These are phyloP conservation scores for Heliconius melpomene DNA, from an alignment of 1,140 invertebrate genomes.

Conservation along the genomic window DNA sequence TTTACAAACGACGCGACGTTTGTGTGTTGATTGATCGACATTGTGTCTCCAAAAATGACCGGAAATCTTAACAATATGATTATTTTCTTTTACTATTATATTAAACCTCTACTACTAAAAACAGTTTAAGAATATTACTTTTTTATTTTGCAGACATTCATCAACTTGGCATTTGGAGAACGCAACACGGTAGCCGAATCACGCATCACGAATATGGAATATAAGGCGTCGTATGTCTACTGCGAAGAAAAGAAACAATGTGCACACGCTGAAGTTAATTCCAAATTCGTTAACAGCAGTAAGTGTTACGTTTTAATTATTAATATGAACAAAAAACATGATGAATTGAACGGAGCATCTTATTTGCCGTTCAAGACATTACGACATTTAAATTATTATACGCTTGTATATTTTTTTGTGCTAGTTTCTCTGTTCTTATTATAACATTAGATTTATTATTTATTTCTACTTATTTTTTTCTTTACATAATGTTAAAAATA, in stretches of 20 bases:
- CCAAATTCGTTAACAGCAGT: conserved; percentile 81
- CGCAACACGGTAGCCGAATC: conserved; percentile 83
- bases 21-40: too few relatives aligned
- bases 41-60: too few relatives aligned
- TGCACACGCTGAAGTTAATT: conserved; percentile 86
- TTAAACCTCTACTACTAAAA: background rate
- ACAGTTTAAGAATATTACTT: background rate
- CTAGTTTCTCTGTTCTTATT: too few relatives aligned
- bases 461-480: too few relatives aligned
- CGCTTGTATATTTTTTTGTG: too few relatives aligned
- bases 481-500: too few relatives aligned
- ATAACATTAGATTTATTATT: too few relatives aligned
- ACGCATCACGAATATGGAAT: conserved; percentile 86
- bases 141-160: conserved; percentile 66
- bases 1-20: background rate
- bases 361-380: too few relatives aligned
- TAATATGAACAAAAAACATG: background rate
- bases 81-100: too few relatives aligned
- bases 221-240: conserved; percentile 85
- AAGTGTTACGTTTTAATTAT: conserved; percentile 47
- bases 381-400: too few relatives aligned
- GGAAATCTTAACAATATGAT: too few relatives aligned
- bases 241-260: conserved; percentile 90
- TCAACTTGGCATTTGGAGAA: conserved; percentile 79
- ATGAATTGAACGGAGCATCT: too few relatives aligned